These are phyloP conservation scores for Plectropomus leopardus DNA, from an alignment of 2,113 vertebrate species.

Conservation along the genomic window DNA sequence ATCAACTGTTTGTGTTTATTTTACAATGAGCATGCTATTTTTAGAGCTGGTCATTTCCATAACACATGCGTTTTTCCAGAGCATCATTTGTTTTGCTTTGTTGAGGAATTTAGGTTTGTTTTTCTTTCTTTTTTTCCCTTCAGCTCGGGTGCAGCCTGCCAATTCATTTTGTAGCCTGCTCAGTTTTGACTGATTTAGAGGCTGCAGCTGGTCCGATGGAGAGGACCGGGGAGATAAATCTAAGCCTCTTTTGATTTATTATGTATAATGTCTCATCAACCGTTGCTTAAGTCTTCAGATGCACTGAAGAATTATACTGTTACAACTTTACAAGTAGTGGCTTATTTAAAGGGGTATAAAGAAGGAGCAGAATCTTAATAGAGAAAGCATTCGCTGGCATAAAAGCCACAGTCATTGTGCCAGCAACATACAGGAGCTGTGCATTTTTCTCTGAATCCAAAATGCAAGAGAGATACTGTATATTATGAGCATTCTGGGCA, in stretches of 20 bases:
- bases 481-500: conserved; percentile 73
- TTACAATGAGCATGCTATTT: conserved; percentile 80
- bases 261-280: conserved; percentile 83
- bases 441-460: conserved; percentile 58
- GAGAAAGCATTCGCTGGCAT: conserved; percentile 38
- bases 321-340: conserved; percentile 66
- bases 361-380: conserved; percentile 52
- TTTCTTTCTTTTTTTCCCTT: conserved; percentile 53
- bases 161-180: conserved; percentile 75
- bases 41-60: conserved; percentile 78
- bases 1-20: conserved; percentile 82
- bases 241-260: conserved; percentile 82
- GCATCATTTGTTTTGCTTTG: conserved; percentile 78
- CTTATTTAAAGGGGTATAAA: conserved; percentile 62
- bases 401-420: conserved; percentile 41
- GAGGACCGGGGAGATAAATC: conserved; percentile 76
- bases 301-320: conserved; percentile 72
- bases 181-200: conserved; percentile 80
- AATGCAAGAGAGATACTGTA: conserved; percentile 65
- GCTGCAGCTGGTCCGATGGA: conserved; percentile 72
- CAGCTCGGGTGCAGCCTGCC: conserved; percentile 64
- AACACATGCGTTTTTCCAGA: conserved; percentile 65
- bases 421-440: conserved; percentile 46
- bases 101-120: conserved; percentile 74
- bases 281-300: conserved; percentile 75